Conservation (phyloP, 2,797 vertebrate species). For the Holocentrus rufus region DNA sequence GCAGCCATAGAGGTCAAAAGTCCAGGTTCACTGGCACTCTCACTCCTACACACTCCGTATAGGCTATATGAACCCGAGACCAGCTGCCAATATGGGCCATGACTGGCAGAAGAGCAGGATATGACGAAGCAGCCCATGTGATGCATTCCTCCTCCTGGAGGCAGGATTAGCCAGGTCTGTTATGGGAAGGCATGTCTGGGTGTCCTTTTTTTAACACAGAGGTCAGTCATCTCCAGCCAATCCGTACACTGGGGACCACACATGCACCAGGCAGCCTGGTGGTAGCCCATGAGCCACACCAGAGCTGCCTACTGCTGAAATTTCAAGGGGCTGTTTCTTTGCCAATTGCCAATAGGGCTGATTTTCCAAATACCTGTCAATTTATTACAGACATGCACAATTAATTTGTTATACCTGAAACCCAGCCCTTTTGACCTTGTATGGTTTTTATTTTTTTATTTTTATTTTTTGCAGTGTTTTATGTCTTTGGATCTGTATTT, state of each 20-base stretch:
- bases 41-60: background rate
- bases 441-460: background rate
- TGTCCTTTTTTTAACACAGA: conserved; percentile 75
- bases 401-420: background rate
- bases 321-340: background rate
- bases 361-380: background rate
- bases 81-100: conserved; percentile 23
- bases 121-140: conserved; percentile 44
- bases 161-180: conserved; percentile 50
- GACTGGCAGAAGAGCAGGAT: conserved; percentile 28
- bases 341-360: background rate
- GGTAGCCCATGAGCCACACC: background rate
- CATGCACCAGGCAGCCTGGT: conserved; percentile 31
- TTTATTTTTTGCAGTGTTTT: background rate
- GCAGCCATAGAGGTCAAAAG: conserved; percentile 45
- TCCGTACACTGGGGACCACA: conserved; percentile 7
- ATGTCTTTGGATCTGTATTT: too few species aligned
- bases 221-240: conserved; percentile 31
- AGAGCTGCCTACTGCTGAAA: background rate
- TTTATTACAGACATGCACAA: too few species aligned
- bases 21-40: conserved; percentile 16
- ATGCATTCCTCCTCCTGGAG: conserved; percentile 58
- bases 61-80: background rate
- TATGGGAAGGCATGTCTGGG: conserved; percentile 79
- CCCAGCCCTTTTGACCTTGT: background rate